These are phyloP conservation scores for Melipona beecheii DNA, from an alignment of 2,888 invertebrate species.

Conservation along the genomic window DNA sequence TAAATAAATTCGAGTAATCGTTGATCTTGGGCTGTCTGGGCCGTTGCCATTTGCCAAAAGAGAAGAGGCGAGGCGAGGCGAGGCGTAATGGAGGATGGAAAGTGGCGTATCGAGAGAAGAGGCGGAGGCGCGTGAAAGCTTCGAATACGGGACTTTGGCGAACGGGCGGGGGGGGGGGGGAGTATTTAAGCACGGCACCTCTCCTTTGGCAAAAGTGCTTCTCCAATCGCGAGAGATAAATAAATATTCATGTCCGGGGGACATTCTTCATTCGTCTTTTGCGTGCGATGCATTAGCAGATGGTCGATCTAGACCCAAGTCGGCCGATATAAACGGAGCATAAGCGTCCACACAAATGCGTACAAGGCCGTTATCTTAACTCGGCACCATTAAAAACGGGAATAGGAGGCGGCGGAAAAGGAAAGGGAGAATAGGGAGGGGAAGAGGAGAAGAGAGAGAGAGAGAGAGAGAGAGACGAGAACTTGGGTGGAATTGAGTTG, in stretches of 20 bases:
- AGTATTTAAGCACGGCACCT: slow-evolving; percentile 63
- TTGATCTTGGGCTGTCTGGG: not conserved
- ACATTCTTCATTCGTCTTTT: slow-evolving; percentile 65
- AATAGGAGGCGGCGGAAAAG: slow-evolving; percentile 56
- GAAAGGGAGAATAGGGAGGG: not conserved
- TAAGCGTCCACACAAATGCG: slow-evolving; percentile 69
- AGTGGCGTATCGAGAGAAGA: slow-evolving; percentile 12
- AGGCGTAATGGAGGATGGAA: slow-evolving; percentile 1
- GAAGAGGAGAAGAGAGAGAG: not conserved
- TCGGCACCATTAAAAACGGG: slow-evolving; percentile 71
- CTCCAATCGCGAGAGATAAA: slow-evolving; percentile 65
- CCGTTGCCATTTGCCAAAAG: too few species aligned
- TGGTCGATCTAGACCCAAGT: slow-evolving; percentile 67
- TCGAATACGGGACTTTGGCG: slow-evolving; percentile 34
- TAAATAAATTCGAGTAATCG: slow-evolving; percentile 12
- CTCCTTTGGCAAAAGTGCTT: slow-evolving; percentile 62
- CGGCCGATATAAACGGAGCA: slow-evolving; percentile 66
- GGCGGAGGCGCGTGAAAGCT: slow-evolving; percentile 22
- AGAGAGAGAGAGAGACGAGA: slow-evolving; percentile 26
- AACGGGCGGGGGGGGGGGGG: slow-evolving; percentile 20
- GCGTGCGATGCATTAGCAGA: slow-evolving; percentile 75
- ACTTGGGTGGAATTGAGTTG: slow-evolving; percentile 74
- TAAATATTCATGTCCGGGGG: slow-evolving; percentile 74
- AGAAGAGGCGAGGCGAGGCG: too few species aligned
- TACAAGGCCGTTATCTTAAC: slow-evolving; percentile 77